Evolutionary conservation across 2,797 vertebrate genomes (phyloP).

Genomic region (Uromys caudimaculatus): DNA sequence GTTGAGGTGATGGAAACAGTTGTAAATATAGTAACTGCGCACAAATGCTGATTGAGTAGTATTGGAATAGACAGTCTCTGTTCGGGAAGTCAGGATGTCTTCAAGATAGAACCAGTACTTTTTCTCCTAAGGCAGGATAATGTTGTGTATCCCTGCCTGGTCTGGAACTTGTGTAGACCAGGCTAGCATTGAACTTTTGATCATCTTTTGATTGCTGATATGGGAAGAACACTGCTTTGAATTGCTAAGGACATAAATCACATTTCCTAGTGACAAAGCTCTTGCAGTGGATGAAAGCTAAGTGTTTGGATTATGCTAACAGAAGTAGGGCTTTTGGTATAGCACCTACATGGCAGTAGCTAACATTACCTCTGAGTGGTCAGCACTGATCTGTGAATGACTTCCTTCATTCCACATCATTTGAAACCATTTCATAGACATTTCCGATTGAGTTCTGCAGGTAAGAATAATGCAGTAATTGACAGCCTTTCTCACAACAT

Average conservation of each 20-base stretch:
- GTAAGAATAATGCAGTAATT: slow-evolving; percentile 71
- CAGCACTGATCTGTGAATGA: slow-evolving; percentile 59
- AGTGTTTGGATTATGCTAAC: slow-evolving; percentile 40
- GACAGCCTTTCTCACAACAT: slow-evolving; percentile 62
- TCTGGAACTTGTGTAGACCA: background rate
- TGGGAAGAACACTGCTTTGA: slow-evolving; percentile 42
- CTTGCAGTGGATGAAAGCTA: background rate
- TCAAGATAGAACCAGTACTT: background rate
- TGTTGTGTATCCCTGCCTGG: background rate
- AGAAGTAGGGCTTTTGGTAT: slow-evolving; percentile 33
- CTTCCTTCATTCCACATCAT: slow-evolving; percentile 68
- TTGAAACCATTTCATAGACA: slow-evolving; percentile 71
- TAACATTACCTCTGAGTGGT: slow-evolving; percentile 53
- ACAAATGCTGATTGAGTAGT: background rate
- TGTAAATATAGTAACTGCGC: background rate
- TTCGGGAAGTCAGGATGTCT: slow-evolving; percentile 7
- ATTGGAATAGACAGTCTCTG: background rate
- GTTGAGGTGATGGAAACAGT: background rate
- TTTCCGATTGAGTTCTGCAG: slow-evolving; percentile 65
- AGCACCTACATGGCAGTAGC: background rate
- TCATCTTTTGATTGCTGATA: slow-evolving; percentile 17
- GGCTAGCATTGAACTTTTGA: background rate
- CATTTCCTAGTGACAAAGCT: slow-evolving; percentile 46
- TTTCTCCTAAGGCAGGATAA: background rate
- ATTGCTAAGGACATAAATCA: slow-evolving; percentile 21